Evolutionary conservation across 1,140 invertebrate genomes (phyloP), one percentile per base, ranked within the genome.

Genomic region (Drosophila albomicans): DNA sequence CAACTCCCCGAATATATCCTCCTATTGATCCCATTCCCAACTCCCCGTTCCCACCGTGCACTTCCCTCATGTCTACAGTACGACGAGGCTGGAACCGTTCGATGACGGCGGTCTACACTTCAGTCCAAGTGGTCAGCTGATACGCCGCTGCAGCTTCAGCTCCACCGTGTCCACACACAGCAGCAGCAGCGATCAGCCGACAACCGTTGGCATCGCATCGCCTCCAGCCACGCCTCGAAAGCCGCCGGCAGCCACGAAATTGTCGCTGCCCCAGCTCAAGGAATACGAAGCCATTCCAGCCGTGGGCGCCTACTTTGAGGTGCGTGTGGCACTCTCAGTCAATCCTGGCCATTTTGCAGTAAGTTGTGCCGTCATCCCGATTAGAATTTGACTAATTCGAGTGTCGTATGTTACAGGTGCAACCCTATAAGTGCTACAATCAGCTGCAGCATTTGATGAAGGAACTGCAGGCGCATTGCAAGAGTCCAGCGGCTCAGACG

Each of bases 261-360:
- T 38, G 7, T 11, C 8, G 32, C 35, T 89, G 13, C 74, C 72
- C 1, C 63, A 70, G 48, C 77, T 92, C 1, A 82, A 91, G 41
- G 79, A 86, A 5, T 91, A 91, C 45, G 75, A 78, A 15, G 82
- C 75, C 5, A 91, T 92, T 48, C 91, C 91, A 0, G 75, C 78
- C 0, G 28, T 89, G 3, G 81, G 82, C 10, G 87, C 86, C 10
- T 87, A 79, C n/a, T 91, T 92, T 25, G 86, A 92, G 25, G 90
- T 92, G 57, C 82, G 84, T 38, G 85, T 92, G 5, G 58, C 78
- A 4, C 79, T 91, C 45, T 91, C 87, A 10, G 62, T 90, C 0
- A 92, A 92, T 87, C 91, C 91, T 3, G 75, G 76, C 25, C 89
- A 78, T 32, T 92, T 92, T 84, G 80, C 81, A 45, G 91, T 92